Base-by-base conservation (phyloP, 2,888 invertebrate genomes). In the Synergus itoensis region DNA sequence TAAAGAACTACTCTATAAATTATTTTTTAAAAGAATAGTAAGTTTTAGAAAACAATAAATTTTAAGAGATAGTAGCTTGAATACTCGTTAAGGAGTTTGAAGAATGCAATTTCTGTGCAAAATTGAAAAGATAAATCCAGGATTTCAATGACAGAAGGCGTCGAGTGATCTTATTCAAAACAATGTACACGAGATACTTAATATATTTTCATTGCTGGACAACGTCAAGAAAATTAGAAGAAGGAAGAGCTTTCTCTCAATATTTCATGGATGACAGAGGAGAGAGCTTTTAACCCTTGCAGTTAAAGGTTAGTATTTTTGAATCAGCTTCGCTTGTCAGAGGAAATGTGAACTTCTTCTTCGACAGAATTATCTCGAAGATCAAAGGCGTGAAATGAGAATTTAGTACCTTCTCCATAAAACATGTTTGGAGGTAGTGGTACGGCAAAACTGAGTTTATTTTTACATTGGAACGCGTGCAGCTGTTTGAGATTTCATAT, bases 251-350 rank as follows among this genome's bases (percentile, higher is more conserved):
- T 84, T 84, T 87, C 84, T 87, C 84, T 85, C 87, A 87, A 84
- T 88, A 89, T 87, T 90, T 87, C 78, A 88, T 88, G 88, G 91
- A 91, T 87, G 90, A 90, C 83, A 90, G 89, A 90, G 89, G 88
- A 89, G 83, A 89, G 83, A 86, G 86, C 88, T 91, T 87, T 88
- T 92, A 90, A 89, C 89, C 91, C 91, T 91, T 86, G 83, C 80
- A 86, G 79, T 85, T 80, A 83, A 89, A 90, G 91, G 91, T 91
- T 81, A 83, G 82, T 79, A 78, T 63, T 75, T 67, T 14, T 43
- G 14, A 65, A 78, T 60, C 65, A 67, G 77, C 28, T 78, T 77
- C 76, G 57, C 67, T 60, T 41, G 60, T 18, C 14, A 45, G 18
- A 78, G 40, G 76, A 80, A 75, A 48, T 76, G 40, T 16, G 36